A percentile compares a stretch with the other conserved stretches of the same genome.
These are phyloP conservation scores for Sapajus apella DNA, from an alignment of 2,113 vertebrate genomes.

Conservation along the genomic window DNA sequence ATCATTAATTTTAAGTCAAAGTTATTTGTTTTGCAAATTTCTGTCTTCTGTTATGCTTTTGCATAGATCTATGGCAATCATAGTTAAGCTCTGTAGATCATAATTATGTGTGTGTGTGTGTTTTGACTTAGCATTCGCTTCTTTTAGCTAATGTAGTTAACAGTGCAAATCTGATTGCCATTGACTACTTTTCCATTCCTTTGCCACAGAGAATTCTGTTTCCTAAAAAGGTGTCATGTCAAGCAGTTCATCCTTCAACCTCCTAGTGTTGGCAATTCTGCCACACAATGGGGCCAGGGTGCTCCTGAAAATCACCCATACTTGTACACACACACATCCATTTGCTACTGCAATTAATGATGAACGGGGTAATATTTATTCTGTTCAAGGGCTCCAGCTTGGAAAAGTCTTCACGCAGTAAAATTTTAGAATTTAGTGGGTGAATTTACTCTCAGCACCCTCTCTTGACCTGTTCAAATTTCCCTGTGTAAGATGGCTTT, in stretches of 20 bases:
- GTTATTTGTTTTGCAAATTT: background rate
- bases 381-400: background rate
- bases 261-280: background rate
- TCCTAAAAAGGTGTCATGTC: background rate
- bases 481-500: background rate
- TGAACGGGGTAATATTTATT: background rate
- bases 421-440: background rate
- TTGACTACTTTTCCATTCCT: background rate
- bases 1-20: background rate
- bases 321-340: fast-evolving
- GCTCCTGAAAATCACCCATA: background rate
- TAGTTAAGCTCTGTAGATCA: background rate
- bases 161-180: background rate
- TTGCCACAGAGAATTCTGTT: background rate
- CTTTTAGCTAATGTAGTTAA: background rate
- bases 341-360: too few species aligned
- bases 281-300: background rate
- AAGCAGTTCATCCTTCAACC: background rate
- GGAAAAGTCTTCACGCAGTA: background rate
- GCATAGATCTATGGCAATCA: background rate
- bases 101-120: background rate
- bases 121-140: background rate
- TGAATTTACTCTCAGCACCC: background rate
- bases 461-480: background rate
- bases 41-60: background rate